These are phyloP conservation scores for Antheraea pernyi DNA, from an alignment of 1,140 invertebrate genomes.

Conservation along the genomic window DNA sequence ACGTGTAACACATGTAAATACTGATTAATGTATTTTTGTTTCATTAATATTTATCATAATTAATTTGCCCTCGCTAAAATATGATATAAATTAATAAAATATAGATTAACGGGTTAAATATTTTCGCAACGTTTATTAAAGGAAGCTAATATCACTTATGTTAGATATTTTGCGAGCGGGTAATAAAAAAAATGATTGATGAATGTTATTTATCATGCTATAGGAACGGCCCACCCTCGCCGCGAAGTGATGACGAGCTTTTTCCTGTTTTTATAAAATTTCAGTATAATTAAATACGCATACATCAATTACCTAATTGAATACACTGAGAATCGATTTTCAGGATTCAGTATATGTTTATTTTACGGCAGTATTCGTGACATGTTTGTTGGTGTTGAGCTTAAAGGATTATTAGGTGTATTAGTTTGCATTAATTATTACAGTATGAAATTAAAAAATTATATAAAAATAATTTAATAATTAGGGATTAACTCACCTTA, in stretches of 20 bases:
- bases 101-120: background rate
- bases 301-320: background rate
- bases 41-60: background rate
- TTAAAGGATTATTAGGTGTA: too few species aligned
- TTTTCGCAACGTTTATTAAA: background rate
- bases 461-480: too few species aligned
- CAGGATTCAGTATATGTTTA: too few species aligned
- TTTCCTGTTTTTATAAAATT: background rate
- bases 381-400: too few species aligned
- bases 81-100: background rate
- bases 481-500: too few species aligned
- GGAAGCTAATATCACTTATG: slow-evolving; percentile 1
- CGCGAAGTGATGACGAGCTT: background rate
- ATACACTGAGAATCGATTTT: background rate
- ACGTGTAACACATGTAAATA: background rate
- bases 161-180: background rate
- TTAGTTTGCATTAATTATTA: too few species aligned
- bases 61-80: background rate
- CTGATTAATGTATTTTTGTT: too few species aligned
- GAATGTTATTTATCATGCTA: background rate
- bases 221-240: background rate
- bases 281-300: background rate
- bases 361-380: too few species aligned
- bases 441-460: too few species aligned
- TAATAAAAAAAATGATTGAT: slow-evolving; percentile 5